phyloP scores from a whole-genome alignment of 35 echinoderm and acorn worm genomes.

The Acanthaster planci region DNA sequence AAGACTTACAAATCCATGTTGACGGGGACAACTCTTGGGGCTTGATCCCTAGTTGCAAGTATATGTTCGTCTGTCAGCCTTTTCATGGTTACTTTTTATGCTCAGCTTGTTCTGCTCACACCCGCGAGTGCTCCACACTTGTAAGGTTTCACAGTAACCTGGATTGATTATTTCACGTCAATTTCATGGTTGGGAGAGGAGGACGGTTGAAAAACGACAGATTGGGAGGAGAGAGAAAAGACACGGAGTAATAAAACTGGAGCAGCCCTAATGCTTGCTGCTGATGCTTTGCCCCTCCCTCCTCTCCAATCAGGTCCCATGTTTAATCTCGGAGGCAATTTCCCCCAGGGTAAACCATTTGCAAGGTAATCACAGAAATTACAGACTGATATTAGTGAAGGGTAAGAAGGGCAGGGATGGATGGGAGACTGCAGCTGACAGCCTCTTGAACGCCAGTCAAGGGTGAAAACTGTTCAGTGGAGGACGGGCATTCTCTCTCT shows the following conservation, averaged over 20 bases:
- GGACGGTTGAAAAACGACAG: too few species aligned
- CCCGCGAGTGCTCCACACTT: too few species aligned
- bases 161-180: too few species aligned
- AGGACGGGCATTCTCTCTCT: background rate
- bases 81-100: too few species aligned
- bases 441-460: constrained; percentile 4
- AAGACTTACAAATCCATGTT: too few species aligned
- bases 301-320: background rate
- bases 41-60: too few species aligned
- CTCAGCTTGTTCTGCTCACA: too few species aligned
- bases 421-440: background rate
- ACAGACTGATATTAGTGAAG: background rate
- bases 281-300: background rate
- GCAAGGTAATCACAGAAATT: constrained; percentile 14
- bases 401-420: background rate
- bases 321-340: constrained; percentile 3
- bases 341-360: constrained; percentile 1
- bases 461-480: constrained; percentile 16
- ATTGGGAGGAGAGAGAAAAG: too few species aligned
- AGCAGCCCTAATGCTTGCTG: background rate
- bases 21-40: too few species aligned
- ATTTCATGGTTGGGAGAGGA: too few species aligned
- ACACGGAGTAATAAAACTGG: background rate
- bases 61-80: too few species aligned
- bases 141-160: too few species aligned